Conservation (phyloP, 2,888 invertebrate genomes). For the Lypha dubia region DNA sequence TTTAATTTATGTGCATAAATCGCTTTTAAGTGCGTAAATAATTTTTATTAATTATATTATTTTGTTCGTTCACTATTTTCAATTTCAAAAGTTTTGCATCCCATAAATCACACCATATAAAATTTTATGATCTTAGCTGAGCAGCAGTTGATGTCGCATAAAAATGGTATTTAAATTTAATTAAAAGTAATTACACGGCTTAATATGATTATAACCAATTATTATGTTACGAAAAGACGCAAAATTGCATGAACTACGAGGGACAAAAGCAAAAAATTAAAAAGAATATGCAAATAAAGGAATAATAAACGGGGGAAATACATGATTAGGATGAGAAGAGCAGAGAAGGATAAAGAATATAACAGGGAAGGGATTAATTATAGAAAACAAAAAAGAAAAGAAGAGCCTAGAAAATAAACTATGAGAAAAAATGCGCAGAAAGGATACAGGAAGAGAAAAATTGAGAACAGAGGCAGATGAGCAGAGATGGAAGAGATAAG, state of each 20-base stretch:
- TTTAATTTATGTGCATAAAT: background rate
- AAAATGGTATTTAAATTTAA: slow-evolving; percentile 67
- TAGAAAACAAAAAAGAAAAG: too few relatives aligned
- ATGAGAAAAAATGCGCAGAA: too few relatives aligned
- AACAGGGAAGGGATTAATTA: too few relatives aligned
- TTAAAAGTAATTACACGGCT: slow-evolving; percentile 68
- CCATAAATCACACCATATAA: slow-evolving; percentile 70
- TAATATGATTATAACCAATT: slow-evolving; percentile 62
- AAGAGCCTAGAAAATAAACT: too few relatives aligned
- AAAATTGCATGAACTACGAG: slow-evolving; percentile 13
- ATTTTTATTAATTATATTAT: background rate
- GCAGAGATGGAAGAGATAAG: too few relatives aligned
- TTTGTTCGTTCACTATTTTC: background rate
- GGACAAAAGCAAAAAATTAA: background rate
- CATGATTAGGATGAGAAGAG: too few relatives aligned
- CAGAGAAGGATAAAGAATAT: too few relatives aligned
- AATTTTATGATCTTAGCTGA: slow-evolving; percentile 43
- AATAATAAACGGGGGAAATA: too few relatives aligned
- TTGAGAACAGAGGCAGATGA: too few relatives aligned
- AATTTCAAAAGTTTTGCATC: slow-evolving; percentile 44
- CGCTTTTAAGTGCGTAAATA: too few relatives aligned
- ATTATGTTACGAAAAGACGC: slow-evolving; percentile 50
- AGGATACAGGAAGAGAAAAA: too few relatives aligned
- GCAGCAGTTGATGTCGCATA: slow-evolving; percentile 41
- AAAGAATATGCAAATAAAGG: too few relatives aligned